Evolutionary conservation across 2,888 invertebrate genomes (phyloP).

Genomic region (Labia minor): DNA sequence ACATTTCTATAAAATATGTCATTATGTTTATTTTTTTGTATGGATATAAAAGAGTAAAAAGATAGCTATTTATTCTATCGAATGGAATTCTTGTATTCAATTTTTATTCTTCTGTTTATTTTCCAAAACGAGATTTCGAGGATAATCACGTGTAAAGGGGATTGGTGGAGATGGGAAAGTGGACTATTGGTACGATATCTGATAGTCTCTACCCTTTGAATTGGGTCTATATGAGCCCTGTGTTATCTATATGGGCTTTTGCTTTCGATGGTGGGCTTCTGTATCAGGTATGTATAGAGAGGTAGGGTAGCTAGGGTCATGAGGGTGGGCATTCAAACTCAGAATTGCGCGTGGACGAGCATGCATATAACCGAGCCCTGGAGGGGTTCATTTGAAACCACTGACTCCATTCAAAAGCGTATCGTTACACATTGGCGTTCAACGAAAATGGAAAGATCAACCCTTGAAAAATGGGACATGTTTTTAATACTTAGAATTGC

Average conservation of each 20-base stretch:
- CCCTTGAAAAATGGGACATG: background rate
- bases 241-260: background rate
- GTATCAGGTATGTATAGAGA: background rate
- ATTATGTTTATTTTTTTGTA: too few species aligned
- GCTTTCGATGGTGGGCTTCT: background rate
- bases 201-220: conserved; percentile 7
- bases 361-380: background rate
- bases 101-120: background rate
- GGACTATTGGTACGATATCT: background rate
- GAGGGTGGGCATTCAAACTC: background rate
- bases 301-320: background rate
- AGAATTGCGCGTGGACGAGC: background rate
- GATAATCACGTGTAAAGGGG: background rate
- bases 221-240: background rate
- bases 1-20: too few species aligned
- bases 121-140: background rate
- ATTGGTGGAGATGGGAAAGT: background rate
- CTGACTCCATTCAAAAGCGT: background rate
- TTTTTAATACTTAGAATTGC: background rate
- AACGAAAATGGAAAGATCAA: background rate
- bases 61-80: too few species aligned
- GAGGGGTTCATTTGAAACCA: conserved; percentile 9
- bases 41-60: too few species aligned
- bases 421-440: background rate
- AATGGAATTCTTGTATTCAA: too few species aligned